Base-by-base conservation (phyloP, 1,140 invertebrate genomes). In the Eufriesea mexicana region DNA sequence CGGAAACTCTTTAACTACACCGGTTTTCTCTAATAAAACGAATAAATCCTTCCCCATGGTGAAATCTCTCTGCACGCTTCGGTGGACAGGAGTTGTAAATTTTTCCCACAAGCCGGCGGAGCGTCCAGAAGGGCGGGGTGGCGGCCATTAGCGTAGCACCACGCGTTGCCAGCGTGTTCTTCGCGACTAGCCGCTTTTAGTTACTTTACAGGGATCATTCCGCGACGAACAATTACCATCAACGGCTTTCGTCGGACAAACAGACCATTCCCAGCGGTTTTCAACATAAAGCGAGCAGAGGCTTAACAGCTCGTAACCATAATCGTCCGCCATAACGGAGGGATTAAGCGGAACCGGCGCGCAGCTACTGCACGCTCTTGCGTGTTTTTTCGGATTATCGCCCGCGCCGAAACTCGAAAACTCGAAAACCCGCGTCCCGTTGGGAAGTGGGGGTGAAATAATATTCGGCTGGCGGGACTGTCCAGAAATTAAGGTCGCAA, bases 401-500 rank as follows among this genome's bases (percentile, higher is more conserved):
- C 49, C 49, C 49, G 49, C 14, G 10, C 49, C 49, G 49, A 14
- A 10, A 51, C 49, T 14, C 35, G 35, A 4, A 51, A 51, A 14
- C 14, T 51, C 14, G 12, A 64, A 62, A 62, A 20, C 28, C 18
- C 62, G 20, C 42, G 42, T 23, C 42, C 18, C 35, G n/a, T 61
- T 14, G 9, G 9, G 49, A 61, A 61, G 25, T 5, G 8, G 16
- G 9, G 42, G 2, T 10, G 20, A 42, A 45, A 68, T 28, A 28
- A 47, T 45, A 68, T 25, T 5, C 66, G 9, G 9, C n/a, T 8
- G 23, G 9, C 28, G 18, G 49, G 25, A 28, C 8, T 25, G 47
- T 70, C 16, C 45, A 25, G 68, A 71, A 51, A 71, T 71, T 51
- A 71, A 71, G 68, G 68, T 51, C 68, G 68, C 45, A n/a, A 51